Evolutionary conservation across 2,797 vertebrate genomes (phyloP), one percentile per base, ranked within the genome.

Genomic region (Cephalopachus bancanus): DNA sequence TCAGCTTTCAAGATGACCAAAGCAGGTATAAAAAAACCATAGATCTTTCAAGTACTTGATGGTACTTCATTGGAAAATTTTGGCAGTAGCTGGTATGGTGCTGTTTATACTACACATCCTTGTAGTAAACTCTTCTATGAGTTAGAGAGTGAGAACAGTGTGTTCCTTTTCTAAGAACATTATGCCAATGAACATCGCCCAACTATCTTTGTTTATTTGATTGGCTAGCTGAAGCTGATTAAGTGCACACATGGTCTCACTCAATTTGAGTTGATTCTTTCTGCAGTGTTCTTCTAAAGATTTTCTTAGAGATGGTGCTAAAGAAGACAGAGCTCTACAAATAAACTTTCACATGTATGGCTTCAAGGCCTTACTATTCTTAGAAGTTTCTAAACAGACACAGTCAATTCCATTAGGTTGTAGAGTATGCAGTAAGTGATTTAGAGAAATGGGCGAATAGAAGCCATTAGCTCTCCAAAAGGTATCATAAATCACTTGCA

Each of bases 391-490:
- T 89, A 37, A 33, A 22, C 24, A 69, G 64, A 91, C 33, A 44
- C 28, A 53, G 55, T 74, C 80, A 80, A 33, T 89, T 91, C n/a
- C 76, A 87, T 76, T 81, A 67, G 60, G 69, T 26, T 33, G 60
- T 67, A 26, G 33, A 8, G 28, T 26, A 80, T 80, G 26, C 14
- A 53, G 7, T 49, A 26, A 69, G 3, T 79, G 69, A 93, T 95
- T 84, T 80, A 96, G 57, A 14, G 74, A 94, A 91, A 87, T 0
- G 2, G 79, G 24, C 30, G 79, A 83, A 86, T 55, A 86, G 92
- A 89, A 57, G 60, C 71, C 72, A 26, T 93, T 75, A 93, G 30
- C 22, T 95, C 62, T 86, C 87, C 64, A 53, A 57, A 93, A 84
- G 30, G 37, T 33, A 51, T 64, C 74, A 17, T 62, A 71, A 89